Evolutionary conservation across 2,113 vertebrate species (phyloP).

Genomic region (Podarcis cretensis): DNA sequence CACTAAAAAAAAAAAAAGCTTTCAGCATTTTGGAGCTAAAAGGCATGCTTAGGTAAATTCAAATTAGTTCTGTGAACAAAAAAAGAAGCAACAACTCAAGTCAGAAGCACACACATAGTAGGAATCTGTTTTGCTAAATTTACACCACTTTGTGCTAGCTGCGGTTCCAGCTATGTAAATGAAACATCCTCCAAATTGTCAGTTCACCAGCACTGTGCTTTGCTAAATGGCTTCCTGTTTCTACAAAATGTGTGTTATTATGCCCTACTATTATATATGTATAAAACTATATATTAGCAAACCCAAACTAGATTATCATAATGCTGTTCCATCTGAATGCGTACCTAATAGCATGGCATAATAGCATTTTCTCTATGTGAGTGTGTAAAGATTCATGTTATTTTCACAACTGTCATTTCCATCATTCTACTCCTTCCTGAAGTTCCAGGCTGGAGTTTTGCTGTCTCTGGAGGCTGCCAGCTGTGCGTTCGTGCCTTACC

Average conservation of each 20-base stretch:
- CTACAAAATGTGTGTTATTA: slow-evolving; percentile 18
- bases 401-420: not conserved
- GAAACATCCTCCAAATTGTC: slow-evolving; percentile 26
- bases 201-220: not conserved
- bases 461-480: not conserved
- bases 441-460: not conserved
- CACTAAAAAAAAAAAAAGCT: no score
- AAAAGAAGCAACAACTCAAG: no score
- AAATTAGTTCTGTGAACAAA: not conserved
- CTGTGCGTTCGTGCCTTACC: not conserved
- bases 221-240: slow-evolving; percentile 10
- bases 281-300: slow-evolving; percentile 25
- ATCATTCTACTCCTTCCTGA: not conserved
- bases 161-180: not conserved
- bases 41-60: not conserved
- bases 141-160: not conserved
- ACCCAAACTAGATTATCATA: slow-evolving; percentile 22
- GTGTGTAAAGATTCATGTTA: slow-evolving; percentile 6
- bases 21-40: not conserved
- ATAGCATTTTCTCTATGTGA: slow-evolving; percentile 8
- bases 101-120: not conserved
- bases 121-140: not conserved
- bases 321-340: slow-evolving; percentile 23
- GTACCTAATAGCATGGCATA: slow-evolving; percentile 21
- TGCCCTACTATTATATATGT: slow-evolving; percentile 15